Base-by-base conservation (phyloP, 2,113 vertebrate genomes). In the Podocnemis expansa region DNA sequence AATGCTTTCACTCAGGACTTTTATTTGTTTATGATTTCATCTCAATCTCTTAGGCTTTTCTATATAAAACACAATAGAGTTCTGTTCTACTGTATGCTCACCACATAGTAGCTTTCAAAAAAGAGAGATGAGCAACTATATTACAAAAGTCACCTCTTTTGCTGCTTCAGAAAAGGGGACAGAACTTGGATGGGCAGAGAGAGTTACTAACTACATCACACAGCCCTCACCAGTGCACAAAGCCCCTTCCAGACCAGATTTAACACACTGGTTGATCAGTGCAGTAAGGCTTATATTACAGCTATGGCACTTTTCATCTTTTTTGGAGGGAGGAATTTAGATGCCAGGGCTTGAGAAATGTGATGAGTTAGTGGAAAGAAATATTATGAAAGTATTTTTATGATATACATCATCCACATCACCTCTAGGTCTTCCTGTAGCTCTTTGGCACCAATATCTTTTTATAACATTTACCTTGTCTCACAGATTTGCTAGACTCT, bases 381-480 rank as follows among this genome's bases (percentile, higher is more conserved):
- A 19, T 4, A 54, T 52, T 55, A 70, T 75, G 54, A 76, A 75
- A 73, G 10, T 38, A 8, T 25, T 54, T 38, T 78, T 82, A 31
- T 2, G 58, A 78, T 93, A 13, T 1, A 49, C 47, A 10, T 1
- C 16, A 43, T 47, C 0, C 0, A 87, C 21, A 5, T 75, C 1
- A 80, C 38, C 34, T 51, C 82, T 58, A 78, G 4, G 13, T 78
- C 12, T 85, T 54, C 41, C 85, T 88, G 54, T 5, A 90, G 8
- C 7, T 86, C 1, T 58, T 84, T 90, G 38, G 22, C 49, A 85
- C 87, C 92, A 82, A 11, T 1, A 55, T 0, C 10, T 0, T 17
- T 43, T 88, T 82, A 41, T 55, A 8, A 56, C 88, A 70, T 10
- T 96, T 97, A 84, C 78, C 67, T 70, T 82, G n/a, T 55, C 80